Base-by-base conservation (phyloP, 2,797 vertebrate genomes). In the Enteromius fasciolatus region DNA sequence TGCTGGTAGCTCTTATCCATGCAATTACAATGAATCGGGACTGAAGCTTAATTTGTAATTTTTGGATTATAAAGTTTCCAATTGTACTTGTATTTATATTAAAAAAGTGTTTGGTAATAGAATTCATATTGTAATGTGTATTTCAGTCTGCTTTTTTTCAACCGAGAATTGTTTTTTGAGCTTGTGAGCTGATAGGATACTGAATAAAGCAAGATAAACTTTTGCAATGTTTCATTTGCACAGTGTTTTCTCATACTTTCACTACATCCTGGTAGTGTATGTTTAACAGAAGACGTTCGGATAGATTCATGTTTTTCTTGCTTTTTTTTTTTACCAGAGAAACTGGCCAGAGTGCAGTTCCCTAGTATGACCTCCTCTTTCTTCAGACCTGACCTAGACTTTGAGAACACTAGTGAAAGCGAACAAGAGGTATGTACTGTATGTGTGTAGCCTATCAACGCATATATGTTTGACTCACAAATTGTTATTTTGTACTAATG, bases 301-400 rank as follows among this genome's bases (percentile, higher is more conserved):
- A 41, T 23, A 33, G 46, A 52, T 73, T 52, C 2, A 88, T 73
- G 79, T 86, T 61, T 7, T 57, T 54, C 0, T n/a, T 54, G 10
- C 0, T 52, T 52, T 52, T 8, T 12, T 57, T 9, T 80, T 41
- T 18, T 68, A 31, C 87, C 91, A 99, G 98, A 97, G 88, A 99
- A 98, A 92, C 90, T 98, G 85, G 93, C 92, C 89, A 95, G 88
- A 90, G 95, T 99, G 77, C 91, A 95, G 87, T 91, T 87, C 0
- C 85, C 82, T 41, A 90, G 90, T 59, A 94, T 91, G 73, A 17
- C 2, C 23, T 94, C 2, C 25, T 95, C 92, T 23, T 89, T 88
- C 89, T 97, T 98, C 89, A 95, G 98, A 90, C 98, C 97, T 46
- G 96, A 98, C 84, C 94, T 99, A 3, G 89, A 94, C 78, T 88